Conservation (phyloP, 2,888 invertebrate genomes). For the Microctonus hyperodae region DNA sequence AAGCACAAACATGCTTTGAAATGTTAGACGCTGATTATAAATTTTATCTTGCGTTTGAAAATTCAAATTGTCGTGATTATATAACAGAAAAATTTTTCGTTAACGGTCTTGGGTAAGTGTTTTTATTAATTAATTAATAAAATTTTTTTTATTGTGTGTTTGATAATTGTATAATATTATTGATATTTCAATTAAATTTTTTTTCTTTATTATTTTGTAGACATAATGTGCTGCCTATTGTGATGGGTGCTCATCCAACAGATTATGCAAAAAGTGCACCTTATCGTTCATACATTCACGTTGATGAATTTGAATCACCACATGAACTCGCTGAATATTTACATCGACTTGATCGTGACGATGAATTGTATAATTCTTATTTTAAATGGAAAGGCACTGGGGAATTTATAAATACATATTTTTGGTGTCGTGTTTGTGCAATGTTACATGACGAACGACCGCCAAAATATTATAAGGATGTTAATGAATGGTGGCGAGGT, state of each 20-base stretch:
- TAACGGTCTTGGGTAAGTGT: conserved; percentile 85
- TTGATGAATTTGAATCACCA: conserved; percentile 91
- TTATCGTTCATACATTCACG: conserved; percentile 91
- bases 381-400: conserved; percentile 95
- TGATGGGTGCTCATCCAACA: conserved; percentile 93
- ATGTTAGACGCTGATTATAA: conserved; percentile 93
- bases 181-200: no score
- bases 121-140: no score
- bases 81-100: conserved; percentile 97
- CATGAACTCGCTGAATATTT: conserved; percentile 88
- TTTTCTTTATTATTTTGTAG: conserved; percentile 58
- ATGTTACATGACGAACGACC: conserved; percentile 77
- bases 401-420: conserved; percentile 94
- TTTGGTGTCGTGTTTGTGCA: conserved; percentile 90
- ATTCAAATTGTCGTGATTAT: conserved; percentile 95
- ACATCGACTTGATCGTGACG: conserved; percentile 83
- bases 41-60: conserved; percentile 96
- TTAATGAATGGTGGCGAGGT: conserved; percentile 94
- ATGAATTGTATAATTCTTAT: conserved; percentile 91
- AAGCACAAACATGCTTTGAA: conserved; percentile 84
- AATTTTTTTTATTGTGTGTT: no score
- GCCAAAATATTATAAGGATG: conserved; percentile 75
- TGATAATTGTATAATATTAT: no score
- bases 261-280: conserved; percentile 92
- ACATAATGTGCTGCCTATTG: conserved; percentile 88